These are phyloP conservation scores for Camponotus pennsylvanicus DNA, from an alignment of 1,140 invertebrate species.

Conservation along the genomic window DNA sequence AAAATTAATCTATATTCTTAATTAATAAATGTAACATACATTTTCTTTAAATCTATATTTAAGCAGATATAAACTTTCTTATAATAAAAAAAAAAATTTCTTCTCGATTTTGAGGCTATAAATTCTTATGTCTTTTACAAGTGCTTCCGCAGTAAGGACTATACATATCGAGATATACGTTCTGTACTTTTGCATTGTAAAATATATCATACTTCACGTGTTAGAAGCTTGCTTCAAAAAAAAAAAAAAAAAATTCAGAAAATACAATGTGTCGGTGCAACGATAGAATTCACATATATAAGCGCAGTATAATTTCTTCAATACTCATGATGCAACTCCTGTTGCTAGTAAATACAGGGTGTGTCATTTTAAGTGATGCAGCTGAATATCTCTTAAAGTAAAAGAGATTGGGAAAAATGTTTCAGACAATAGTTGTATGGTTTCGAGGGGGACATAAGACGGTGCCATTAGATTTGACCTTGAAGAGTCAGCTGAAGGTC, in stretches of 20 bases:
- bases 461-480: too few relatives aligned
- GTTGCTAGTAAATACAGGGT: constrained; percentile 1
- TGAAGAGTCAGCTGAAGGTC: too few relatives aligned
- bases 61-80: constrained; percentile 12
- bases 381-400: too few relatives aligned
- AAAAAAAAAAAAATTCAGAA: not conserved
- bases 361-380: too few relatives aligned
- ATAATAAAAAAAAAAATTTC: constrained; percentile 1
- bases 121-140: not conserved
- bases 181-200: not conserved
- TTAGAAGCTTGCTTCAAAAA: not conserved
- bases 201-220: constrained; percentile 5
- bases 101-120: not conserved
- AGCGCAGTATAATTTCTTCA: constrained; percentile 28
- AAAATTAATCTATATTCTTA: constrained; percentile 40
- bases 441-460: too few relatives aligned
- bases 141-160: not conserved
- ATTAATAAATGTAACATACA: constrained; percentile 9
- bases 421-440: too few relatives aligned
- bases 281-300: constrained; percentile 29
- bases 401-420: too few relatives aligned
- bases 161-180: not conserved
- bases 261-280: constrained; percentile 11
- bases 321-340: not conserved
- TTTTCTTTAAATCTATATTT: not conserved